A percentile compares a stretch with the other conserved stretches of the same genome.
These are phyloP conservation scores for Rachycentron canadum DNA, from an alignment of 2,797 vertebrate genomes.

Conservation along the genomic window DNA sequence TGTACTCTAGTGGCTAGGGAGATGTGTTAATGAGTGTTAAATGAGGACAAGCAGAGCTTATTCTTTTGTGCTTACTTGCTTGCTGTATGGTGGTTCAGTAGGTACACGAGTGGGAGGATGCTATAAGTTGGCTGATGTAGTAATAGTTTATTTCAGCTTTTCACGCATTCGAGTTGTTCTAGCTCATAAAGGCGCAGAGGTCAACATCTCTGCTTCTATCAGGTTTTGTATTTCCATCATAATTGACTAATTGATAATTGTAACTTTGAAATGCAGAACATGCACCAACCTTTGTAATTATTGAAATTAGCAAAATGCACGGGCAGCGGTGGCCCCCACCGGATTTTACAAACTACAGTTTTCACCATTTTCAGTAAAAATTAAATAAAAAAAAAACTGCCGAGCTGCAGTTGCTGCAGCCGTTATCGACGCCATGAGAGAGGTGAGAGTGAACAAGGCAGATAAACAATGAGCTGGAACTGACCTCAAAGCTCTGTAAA, in stretches of 20 bases:
- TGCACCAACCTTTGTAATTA: background rate
- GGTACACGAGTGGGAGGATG: background rate
- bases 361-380: no score
- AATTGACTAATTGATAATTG: background rate
- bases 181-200: no score
- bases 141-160: background rate
- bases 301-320: background rate
- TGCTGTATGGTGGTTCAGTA: background rate
- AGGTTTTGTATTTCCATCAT: background rate
- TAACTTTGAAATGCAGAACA: background rate
- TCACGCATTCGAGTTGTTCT: no score
- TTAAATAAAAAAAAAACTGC: no score
- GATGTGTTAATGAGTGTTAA: background rate
- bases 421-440: no score
- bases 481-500: no score
- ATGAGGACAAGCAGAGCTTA: background rate
- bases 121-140: background rate
- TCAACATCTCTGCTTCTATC: background rate
- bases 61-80: background rate
- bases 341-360: no score
- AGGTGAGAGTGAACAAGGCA: no score
- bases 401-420: no score
- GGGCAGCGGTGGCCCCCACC: background rate
- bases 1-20: background rate
- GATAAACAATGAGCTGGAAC: no score